Evolutionary conservation across 2,888 invertebrate species (phyloP).

Genomic region (Pollenia griseotomentosa): DNA sequence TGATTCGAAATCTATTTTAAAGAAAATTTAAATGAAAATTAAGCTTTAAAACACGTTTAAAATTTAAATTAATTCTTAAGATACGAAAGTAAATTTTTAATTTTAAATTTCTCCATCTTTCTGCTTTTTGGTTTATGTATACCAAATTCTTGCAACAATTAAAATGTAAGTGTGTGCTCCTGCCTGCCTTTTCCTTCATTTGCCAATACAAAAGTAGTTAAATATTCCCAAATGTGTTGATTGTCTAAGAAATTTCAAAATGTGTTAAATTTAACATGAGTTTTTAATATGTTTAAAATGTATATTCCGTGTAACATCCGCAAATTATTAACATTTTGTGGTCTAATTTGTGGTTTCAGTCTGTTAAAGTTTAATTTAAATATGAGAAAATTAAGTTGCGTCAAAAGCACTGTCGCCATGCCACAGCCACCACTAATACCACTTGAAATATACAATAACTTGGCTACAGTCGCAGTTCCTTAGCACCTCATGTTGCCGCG

Average conservation of each 20-base stretch:
- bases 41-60: too few relatives aligned
- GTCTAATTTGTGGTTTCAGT: conserved; percentile 71
- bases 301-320: conserved; percentile 45
- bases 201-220: conserved; percentile 28
- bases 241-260: conserved; percentile 45
- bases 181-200: neutral
- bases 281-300: conserved; percentile 3
- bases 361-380: conserved; percentile 69
- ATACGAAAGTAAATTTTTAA: too few relatives aligned
- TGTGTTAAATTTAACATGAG: conserved; percentile 29
- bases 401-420: conserved; percentile 32
- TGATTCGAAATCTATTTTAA: too few relatives aligned
- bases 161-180: neutral
- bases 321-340: conserved; percentile 72
- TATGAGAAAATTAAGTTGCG: conserved; percentile 60
- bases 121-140: too few relatives aligned
- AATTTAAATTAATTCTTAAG: too few relatives aligned
- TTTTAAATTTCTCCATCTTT: too few relatives aligned
- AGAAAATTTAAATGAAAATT: too few relatives aligned
- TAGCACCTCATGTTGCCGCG: conserved; percentile 5
- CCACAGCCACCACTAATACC: conserved; percentile 12
- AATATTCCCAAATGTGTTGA: conserved; percentile 62
- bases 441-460: conserved; percentile 8
- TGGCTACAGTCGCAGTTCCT: neutral
- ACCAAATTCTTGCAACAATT: too few relatives aligned